Evolutionary conservation across 2,797 vertebrate species (phyloP), one percentile per base, ranked within the genome.

Genomic region (Denticeps clupeoides): DNA sequence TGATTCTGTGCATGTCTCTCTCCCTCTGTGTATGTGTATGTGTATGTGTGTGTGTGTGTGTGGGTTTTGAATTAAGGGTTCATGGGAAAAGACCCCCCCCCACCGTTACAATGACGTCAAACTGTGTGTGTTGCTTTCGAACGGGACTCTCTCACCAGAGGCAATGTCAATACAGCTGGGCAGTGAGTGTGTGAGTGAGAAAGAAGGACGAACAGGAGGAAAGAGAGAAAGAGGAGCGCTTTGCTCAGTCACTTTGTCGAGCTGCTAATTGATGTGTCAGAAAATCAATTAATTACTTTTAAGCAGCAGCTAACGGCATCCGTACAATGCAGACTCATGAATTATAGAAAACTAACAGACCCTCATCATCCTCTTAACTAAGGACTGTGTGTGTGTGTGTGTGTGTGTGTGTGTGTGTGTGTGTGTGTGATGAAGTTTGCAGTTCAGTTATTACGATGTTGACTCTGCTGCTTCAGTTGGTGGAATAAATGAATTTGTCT

Each of bases 211-310:
- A 28, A 9, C 9, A 6, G 26, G 6, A 7, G 6, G 26, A 26
- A 2, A 29, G 4, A n/a, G 27, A 29, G 3, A 31, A n/a, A 28
- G 28, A 1, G 53, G 46, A 55, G 64, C 49, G 55, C 58, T 62
- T 59, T 61, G 56, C 49, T 56, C 57, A 59, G 80, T 89, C 87
- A 87, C 79, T 65, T 80, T 74, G 64, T 77, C 71, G 78, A 74
- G 67, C 78, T 69, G 88, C 86, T 88, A 92, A 83, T 85, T 83
- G 87, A 91, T 89, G 87, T 93, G 93, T 95, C 92, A 93, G 90
- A 95, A 97, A 96, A 98, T 98, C 91, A 94, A 97, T 98, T 94
- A 88, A 91, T 96, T 93, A 94, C 91, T 91, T 89, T 88, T 85
- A 91, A 93, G 89, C 71, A 88, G 89, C 87, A 88, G 88, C 88